These are phyloP conservation scores for Galerucella pusilla DNA, from an alignment of 2,888 invertebrate genomes.

Conservation along the genomic window DNA sequence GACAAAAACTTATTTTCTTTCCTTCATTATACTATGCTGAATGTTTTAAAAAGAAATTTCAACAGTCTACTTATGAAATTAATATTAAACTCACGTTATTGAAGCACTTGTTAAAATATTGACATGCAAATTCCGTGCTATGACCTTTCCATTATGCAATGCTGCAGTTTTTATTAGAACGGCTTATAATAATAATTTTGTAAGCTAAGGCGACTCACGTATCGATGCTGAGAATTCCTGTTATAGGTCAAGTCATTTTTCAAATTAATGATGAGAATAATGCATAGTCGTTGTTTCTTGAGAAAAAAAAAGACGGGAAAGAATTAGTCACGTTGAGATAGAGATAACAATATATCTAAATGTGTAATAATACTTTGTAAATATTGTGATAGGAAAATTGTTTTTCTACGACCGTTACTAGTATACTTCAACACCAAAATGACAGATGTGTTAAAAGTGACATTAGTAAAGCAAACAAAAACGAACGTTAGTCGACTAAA, in stretches of 20 bases:
- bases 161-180: conserved; percentile 26
- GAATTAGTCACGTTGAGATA: neutral
- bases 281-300: conserved; percentile 10
- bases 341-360: neutral
- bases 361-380: neutral
- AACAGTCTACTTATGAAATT: neutral
- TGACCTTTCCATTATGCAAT: conserved; percentile 34
- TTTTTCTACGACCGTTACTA: no score
- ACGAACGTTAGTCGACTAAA: no score
- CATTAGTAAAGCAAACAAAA: no score
- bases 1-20: no score
- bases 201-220: conserved; percentile 29
- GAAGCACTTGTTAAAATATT: conserved; percentile 46
- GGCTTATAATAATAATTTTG: conserved; percentile 20
- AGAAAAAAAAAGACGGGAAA: conserved; percentile 5
- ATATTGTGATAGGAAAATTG: no score
- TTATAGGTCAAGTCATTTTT: conserved; percentile 35
- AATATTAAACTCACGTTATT: conserved; percentile 30
- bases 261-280: conserved; percentile 31
- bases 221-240: conserved; percentile 27
- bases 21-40: no score
- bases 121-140: conserved; percentile 35
- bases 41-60: neutral
- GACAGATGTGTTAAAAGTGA: no score
- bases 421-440: no score